These are phyloP conservation scores for Hesperia comma DNA, from an alignment of 2,888 invertebrate genomes.

Conservation along the genomic window DNA sequence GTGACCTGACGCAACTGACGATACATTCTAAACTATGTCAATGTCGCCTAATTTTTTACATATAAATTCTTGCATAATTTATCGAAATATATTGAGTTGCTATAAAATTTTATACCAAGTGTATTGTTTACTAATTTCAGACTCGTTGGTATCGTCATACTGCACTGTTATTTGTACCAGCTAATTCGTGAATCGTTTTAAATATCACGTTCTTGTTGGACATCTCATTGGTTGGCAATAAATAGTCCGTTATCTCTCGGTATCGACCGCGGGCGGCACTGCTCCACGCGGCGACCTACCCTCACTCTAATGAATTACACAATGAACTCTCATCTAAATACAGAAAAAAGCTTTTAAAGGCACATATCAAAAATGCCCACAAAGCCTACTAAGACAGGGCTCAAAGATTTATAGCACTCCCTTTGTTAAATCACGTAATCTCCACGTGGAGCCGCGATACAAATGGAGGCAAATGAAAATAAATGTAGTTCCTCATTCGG, in stretches of 20 bases:
- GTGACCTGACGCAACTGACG: slow-evolving; percentile 1
- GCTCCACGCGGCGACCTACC: slow-evolving; percentile 71
- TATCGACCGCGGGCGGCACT: slow-evolving; percentile 76
- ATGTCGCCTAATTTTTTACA: too few relatives aligned
- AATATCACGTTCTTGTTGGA: slow-evolving; percentile 69
- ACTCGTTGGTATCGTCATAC: slow-evolving; percentile 43
- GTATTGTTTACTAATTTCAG: slow-evolving; percentile 27
- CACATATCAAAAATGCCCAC: slow-evolving; percentile 84
- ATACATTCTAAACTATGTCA: not conserved
- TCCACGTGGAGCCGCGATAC: slow-evolving; percentile 82
- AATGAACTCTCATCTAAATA: slow-evolving; percentile 84
- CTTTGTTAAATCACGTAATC: slow-evolving; percentile 84
- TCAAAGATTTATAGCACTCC: slow-evolving; percentile 79
- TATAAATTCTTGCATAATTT: too few relatives aligned
- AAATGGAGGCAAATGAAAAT: slow-evolving; percentile 83
- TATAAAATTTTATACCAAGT: slow-evolving; percentile 1
- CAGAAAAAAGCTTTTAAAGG: slow-evolving; percentile 85
- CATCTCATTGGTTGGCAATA: slow-evolving; percentile 77
- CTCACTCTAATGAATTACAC: slow-evolving; percentile 83
- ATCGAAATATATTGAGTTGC: not conserved
- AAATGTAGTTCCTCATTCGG: slow-evolving; percentile 83
- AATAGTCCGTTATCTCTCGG: slow-evolving; percentile 79
- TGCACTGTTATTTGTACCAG: slow-evolving; percentile 67
- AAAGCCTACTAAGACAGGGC: slow-evolving; percentile 84
- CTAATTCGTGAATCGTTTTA: slow-evolving; percentile 75